These are phyloP conservation scores for Synergus japonicus DNA, from an alignment of 2,888 invertebrate genomes.

Conservation along the genomic window DNA sequence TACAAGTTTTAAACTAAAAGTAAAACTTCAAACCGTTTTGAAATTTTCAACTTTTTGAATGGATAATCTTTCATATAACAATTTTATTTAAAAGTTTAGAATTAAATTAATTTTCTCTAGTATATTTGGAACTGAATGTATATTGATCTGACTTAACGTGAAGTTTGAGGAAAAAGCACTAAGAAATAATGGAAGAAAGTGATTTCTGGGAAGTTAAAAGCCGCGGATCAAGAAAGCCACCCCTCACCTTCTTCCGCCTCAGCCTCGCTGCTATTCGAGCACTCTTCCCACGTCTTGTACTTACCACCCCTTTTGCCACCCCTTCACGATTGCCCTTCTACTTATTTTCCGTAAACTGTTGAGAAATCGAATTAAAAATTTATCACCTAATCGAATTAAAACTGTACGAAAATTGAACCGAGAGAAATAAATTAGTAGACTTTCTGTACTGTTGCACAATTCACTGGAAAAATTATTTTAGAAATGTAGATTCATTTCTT, in stretches of 20 bases:
- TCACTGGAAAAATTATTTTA: too few species aligned
- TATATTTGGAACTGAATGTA: slow-evolving; percentile 36
- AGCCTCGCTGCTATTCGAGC: slow-evolving; percentile 6
- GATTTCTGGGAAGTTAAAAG: slow-evolving; percentile 76
- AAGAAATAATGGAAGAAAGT: slow-evolving; percentile 74
- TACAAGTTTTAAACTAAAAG: neutral
- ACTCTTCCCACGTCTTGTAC: slow-evolving; percentile 18
- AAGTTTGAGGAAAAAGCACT: slow-evolving; percentile 59
- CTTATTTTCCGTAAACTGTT: neutral
- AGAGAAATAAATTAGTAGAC: too few species aligned
- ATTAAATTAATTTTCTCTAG: slow-evolving; percentile 18
- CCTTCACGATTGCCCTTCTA: slow-evolving; percentile 4
- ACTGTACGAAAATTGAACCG: too few species aligned
- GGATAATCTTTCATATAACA: neutral
- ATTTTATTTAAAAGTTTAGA: slow-evolving; percentile 4
- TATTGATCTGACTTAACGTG: slow-evolving; percentile 54
- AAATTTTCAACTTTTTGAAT: neutral
- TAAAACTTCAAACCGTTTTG: neutral
- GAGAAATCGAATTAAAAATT: neutral
- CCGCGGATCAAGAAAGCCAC: slow-evolving; percentile 71
- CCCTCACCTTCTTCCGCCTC: slow-evolving; percentile 51
- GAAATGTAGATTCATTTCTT: neutral
- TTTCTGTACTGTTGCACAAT: too few species aligned
- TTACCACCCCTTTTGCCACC: slow-evolving; percentile 1
- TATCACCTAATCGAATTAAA: neutral